phyloP scores from a whole-genome alignment of 2,797 vertebrate genomes.

The Mus caroli region DNA sequence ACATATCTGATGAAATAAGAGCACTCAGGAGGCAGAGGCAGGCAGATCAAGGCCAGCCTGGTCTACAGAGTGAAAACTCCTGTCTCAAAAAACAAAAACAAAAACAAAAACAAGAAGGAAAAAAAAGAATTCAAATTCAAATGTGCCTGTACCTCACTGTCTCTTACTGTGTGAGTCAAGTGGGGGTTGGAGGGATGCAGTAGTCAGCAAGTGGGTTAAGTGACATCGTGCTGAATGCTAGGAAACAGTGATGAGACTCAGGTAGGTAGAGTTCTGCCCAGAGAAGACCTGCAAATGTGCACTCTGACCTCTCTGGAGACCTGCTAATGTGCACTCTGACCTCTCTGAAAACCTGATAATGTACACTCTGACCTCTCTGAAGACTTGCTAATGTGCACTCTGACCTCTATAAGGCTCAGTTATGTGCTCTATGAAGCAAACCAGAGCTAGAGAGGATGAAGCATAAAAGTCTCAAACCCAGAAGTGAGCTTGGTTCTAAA shows the following conservation, averaged over 20 bases:
- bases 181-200: background rate
- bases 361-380: background rate
- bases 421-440: background rate
- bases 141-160: background rate
- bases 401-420: background rate
- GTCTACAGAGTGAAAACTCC: background rate
- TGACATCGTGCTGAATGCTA: background rate
- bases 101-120: background rate
- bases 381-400: no score
- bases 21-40: background rate
- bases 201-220: no score
- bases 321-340: background rate
- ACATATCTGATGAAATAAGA: background rate
- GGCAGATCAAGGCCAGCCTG: background rate
- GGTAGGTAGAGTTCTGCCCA: background rate
- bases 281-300: background rate
- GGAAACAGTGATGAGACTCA: background rate
- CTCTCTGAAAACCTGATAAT: background rate
- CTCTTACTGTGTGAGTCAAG: background rate
- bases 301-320: background rate
- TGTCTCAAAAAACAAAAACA: background rate
- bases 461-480: background rate
- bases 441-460: background rate
- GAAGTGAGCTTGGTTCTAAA: background rate
- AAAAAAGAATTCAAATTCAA: background rate